A percentile compares a stretch with the other conserved stretches of the same genome.
These are phyloP conservation scores for Lacanobia oleracea DNA, from an alignment of 2,888 invertebrate genomes.

Conservation along the genomic window DNA sequence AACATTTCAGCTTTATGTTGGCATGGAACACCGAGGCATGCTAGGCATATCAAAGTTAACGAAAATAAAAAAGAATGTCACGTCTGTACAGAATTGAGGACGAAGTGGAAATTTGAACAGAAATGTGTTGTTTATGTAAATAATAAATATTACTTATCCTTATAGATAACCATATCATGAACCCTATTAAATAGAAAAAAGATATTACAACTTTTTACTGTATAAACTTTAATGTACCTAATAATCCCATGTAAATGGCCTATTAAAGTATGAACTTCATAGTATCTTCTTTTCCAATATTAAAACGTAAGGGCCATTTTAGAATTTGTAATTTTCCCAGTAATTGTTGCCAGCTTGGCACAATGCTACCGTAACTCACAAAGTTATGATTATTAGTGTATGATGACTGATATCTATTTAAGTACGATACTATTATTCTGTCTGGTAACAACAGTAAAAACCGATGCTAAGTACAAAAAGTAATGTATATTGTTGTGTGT, in stretches of 20 bases:
- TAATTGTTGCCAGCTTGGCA: constrained; percentile 62
- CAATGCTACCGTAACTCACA: constrained; percentile 65
- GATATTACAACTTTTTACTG: constrained; percentile 64
- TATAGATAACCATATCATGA: constrained; percentile 69
- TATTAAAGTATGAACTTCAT: constrained; percentile 51
- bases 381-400: constrained; percentile 45
- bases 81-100: constrained; percentile 21
- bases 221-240: constrained; percentile 55
- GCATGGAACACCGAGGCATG: constrained; percentile 24
- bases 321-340: constrained; percentile 59
- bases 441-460: constrained; percentile 44
- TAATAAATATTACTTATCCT: constrained; percentile 62
- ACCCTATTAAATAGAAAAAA: constrained; percentile 62
- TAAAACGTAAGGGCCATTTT: constrained; percentile 57
- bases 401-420: constrained; percentile 58
- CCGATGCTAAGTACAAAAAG: constrained; percentile 56
- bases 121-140: constrained; percentile 60
- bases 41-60: constrained; percentile 50
- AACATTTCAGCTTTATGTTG: constrained; percentile 14
- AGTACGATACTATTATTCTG: constrained; percentile 39
- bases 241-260: constrained; percentile 62
- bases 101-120: constrained; percentile 45
- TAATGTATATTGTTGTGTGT: constrained; percentile 38
- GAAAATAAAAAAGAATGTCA: constrained; percentile 27
- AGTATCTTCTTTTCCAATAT: constrained; percentile 58